Evolutionary conservation across 2,113 vertebrate species (phyloP), one percentile per base, ranked within the genome.

Genomic region (Taurulus bubalis): DNA sequence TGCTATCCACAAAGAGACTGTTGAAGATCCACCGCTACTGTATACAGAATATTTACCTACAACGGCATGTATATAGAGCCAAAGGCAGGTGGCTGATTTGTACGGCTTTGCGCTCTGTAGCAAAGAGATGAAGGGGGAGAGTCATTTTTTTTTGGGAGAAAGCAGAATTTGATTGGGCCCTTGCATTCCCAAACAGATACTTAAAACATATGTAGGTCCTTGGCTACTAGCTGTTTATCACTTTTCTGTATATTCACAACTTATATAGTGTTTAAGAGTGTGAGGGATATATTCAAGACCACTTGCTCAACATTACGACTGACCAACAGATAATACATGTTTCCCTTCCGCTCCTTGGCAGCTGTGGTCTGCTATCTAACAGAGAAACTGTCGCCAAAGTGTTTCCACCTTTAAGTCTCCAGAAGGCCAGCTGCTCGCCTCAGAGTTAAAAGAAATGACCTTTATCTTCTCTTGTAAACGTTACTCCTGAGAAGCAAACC

Each of bases 1-100:
- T 92, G 86, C 86, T 88, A 66, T 74, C 67, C 64, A 40, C 20
- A 9, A 18, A 74, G 67, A 85, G 80, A 62, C 71, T n/a, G n/a
- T 18, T 32, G 73, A 32, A 51, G 59, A 66, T 2, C 82, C 70
- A 72, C 80, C 64, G 24, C 74, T 53, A 74, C 81, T 86, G 69
- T 71, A 84, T 47, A 20, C 28, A 32, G 26, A 22, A 59, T 77
- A 60, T 90, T 85, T 83, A 82, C 83, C 26, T 74, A 53, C 85
- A 51, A 10, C 69, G 30, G 62, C 83, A 49, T 88, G 84, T 87
- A 79, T 74, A 88, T 85, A 69, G 88, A 83, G 79, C 67, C 66
- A 85, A 68, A 83, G 59, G 70, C 84, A 85, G 58, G 18, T 32
- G 38, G 69, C 83, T 69, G 71, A 74, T 69, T 56, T 58, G 24